Percentiles rank a stretch among this genome's conserved stretches.
Evolutionary conservation across 2,113 vertebrate genomes (phyloP).

Genomic region (Toxotes chatareus): DNA sequence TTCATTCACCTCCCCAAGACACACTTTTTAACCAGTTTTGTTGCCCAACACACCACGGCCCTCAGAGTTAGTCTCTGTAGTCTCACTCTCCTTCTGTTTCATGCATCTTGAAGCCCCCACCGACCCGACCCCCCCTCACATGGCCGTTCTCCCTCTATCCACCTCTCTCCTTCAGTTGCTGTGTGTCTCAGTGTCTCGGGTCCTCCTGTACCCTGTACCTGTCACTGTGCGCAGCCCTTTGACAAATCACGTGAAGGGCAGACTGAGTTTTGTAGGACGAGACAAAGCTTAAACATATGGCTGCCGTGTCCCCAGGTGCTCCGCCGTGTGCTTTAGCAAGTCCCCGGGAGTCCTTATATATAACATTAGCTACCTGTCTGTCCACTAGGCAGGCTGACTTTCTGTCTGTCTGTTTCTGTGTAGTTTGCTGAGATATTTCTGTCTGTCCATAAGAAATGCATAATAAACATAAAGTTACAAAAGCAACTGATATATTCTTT

Average conservation of each 20-base stretch:
- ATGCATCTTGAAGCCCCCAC: constrained; percentile 26
- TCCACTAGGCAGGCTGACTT: constrained; percentile 42
- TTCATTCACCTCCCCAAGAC: constrained; percentile 15
- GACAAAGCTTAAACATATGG: constrained; percentile 98
- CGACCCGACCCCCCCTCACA: constrained; percentile 57
- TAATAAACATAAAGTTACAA: not conserved
- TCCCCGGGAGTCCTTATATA: constrained; percentile 76
- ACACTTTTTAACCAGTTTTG: constrained; percentile 30
- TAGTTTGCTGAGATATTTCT: constrained; percentile 29
- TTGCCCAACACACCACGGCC: constrained; percentile 23
- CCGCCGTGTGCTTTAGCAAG: constrained; percentile 67
- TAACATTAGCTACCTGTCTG: constrained; percentile 76
- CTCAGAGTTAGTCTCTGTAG: constrained; percentile 18
- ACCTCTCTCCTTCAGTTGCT: constrained; percentile 65
- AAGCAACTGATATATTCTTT: not conserved
- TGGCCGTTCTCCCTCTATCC: constrained; percentile 44
- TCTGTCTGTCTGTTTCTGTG: constrained; percentile 37
- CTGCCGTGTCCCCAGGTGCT: constrained; percentile 90
- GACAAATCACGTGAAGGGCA: constrained; percentile 97
- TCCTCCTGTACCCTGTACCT: constrained; percentile 79
- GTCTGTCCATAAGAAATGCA: not conserved
- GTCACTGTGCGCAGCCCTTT: constrained; percentile 90
- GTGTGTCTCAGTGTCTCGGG: constrained; percentile 70
- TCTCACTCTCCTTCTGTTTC: constrained; percentile 31
- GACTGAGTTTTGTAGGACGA: constrained; percentile 97